Conservation (phyloP, 2,888 invertebrate species). For the Dolomedes plantarius region DNA sequence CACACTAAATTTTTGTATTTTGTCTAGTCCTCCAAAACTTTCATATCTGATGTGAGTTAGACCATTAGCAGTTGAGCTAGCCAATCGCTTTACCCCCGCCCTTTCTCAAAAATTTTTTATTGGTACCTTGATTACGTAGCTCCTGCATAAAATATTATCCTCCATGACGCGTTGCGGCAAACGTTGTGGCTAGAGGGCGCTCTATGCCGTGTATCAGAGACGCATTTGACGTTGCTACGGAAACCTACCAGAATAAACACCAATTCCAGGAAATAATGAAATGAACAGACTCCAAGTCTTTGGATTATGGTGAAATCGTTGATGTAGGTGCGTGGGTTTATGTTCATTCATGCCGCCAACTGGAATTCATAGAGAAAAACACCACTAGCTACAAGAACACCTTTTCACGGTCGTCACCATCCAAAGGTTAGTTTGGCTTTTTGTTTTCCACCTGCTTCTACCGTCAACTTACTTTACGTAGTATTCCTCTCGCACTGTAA, state of each 20-base stretch:
- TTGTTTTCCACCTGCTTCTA: neutral
- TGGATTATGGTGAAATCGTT: conserved; percentile 37
- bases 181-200: conserved; percentile 62
- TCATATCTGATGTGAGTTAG: neutral
- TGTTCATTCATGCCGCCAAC: conserved; percentile 42
- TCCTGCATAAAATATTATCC: conserved; percentile 65
- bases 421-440: conserved; percentile 13
- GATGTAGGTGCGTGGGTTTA: conserved; percentile 48
- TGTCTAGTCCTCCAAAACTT: neutral
- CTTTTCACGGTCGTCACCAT: conserved; percentile 16
- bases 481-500: neutral
- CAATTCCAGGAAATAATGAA: conserved; percentile 66
- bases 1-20: too few relatives aligned
- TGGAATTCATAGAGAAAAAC: conserved; percentile 12
- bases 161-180: conserved; percentile 67
- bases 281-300: conserved; percentile 50
- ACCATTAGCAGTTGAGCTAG: neutral
- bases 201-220: conserved; percentile 36
- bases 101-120: conserved; percentile 16
- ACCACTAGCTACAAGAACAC: neutral
- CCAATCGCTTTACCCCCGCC: conserved; percentile 1
- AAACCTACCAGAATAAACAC: conserved; percentile 69
- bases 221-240: conserved; percentile 64
- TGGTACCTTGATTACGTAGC: conserved; percentile 49
- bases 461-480: neutral